Evolutionary conservation across 64 coral and sea anemone species (phyloP).

Genomic region (Orbicella faveolata): DNA sequence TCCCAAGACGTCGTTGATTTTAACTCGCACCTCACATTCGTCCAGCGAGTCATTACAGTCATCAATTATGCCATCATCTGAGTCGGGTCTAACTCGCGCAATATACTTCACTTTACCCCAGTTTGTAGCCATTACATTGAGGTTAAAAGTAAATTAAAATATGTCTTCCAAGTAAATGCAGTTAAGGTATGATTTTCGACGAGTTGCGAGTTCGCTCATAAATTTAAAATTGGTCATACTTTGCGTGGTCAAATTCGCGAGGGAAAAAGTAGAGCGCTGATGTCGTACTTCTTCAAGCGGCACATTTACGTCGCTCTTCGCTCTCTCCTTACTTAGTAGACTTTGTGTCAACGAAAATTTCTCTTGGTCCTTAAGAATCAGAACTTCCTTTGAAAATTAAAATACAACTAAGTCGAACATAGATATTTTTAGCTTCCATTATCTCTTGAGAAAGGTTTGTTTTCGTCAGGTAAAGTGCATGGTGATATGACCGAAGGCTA

Average conservation of each 20-base stretch:
- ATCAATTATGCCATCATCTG: background rate
- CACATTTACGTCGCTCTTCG: background rate
- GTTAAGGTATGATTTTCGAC: background rate
- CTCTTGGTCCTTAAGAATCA: background rate
- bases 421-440: too few species aligned
- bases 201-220: background rate
- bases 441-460: background rate
- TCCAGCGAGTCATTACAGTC: constrained; percentile 2
- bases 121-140: constrained; percentile 14
- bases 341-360: background rate
- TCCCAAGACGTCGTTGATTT: constrained; percentile 12
- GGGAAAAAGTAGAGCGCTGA: background rate
- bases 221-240: background rate
- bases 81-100: constrained; percentile 7
- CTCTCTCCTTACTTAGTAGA: background rate
- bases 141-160: background rate
- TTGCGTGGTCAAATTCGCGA: background rate
- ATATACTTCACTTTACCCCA: constrained; percentile 35
- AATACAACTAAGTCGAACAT: too few species aligned
- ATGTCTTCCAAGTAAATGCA: background rate
- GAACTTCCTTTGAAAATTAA: too few species aligned
- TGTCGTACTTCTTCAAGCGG: background rate
- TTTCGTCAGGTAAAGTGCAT: background rate
- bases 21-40: background rate
- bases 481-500: background rate